These are phyloP conservation scores for Galeopsomyia nigrocyanea DNA, from an alignment of 2,888 invertebrate species.

Conservation along the genomic window DNA sequence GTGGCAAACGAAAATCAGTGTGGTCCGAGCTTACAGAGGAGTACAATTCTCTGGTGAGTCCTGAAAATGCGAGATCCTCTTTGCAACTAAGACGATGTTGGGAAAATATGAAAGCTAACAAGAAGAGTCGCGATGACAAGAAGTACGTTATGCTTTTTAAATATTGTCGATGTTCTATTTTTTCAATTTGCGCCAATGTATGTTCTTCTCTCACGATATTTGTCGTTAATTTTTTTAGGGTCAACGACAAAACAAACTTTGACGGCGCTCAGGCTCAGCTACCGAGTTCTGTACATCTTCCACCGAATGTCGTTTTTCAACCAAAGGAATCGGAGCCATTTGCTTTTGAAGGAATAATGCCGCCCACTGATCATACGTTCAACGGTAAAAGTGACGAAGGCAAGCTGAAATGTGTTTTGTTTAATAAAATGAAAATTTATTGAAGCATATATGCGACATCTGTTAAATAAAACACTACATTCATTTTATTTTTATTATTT, in stretches of 20 bases:
- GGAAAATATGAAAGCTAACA: slow-evolving; percentile 60
- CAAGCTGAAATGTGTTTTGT: not conserved
- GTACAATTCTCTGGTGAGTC: slow-evolving; percentile 56
- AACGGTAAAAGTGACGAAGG: slow-evolving; percentile 31
- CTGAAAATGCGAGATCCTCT: slow-evolving; percentile 53
- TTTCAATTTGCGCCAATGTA: slow-evolving; percentile 10
- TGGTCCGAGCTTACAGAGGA: slow-evolving; percentile 58
- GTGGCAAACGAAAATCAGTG: slow-evolving; percentile 56
- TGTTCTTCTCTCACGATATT: not conserved
- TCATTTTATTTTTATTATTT: not conserved
- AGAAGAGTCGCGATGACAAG: slow-evolving; percentile 56
- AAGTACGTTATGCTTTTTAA: slow-evolving; percentile 22
- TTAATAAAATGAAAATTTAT: slow-evolving; percentile 9
- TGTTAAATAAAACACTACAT: no score
- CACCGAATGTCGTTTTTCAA: slow-evolving; percentile 58
- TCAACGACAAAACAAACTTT: slow-evolving; percentile 21
- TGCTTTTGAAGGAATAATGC: slow-evolving; percentile 52
- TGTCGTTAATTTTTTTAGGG: slow-evolving; percentile 14
- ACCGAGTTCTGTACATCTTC: slow-evolving; percentile 48
- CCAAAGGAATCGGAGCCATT: slow-evolving; percentile 60
- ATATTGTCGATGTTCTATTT: not conserved
- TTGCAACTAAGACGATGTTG: slow-evolving; percentile 58
- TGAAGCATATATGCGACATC: no score
- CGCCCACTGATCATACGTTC: slow-evolving; percentile 9
- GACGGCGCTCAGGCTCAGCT: slow-evolving; percentile 34